A percentile compares a stretch with the other conserved stretches of the same genome.
These are phyloP conservation scores for Silurus asotus DNA, from an alignment of 2,113 vertebrate genomes.

Conservation along the genomic window DNA sequence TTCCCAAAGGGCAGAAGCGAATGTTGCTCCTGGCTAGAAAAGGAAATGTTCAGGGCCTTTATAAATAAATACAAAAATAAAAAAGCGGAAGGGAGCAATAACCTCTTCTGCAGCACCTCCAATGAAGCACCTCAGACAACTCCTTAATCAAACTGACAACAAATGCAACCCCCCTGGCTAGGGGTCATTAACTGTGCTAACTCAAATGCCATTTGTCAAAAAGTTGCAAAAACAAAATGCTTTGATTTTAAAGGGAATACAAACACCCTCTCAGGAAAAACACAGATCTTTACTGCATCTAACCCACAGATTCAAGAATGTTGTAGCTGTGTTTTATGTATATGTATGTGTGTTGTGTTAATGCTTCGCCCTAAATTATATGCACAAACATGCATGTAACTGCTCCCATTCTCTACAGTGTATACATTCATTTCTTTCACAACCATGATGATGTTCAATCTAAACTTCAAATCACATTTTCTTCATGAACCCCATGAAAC, in stretches of 20 bases:
- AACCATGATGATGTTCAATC: not conserved
- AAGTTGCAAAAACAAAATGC: not conserved
- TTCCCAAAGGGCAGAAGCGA: not conserved
- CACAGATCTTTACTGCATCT: not conserved
- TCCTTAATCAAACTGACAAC: slow-evolving; percentile 20
- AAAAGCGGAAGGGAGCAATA: not conserved
- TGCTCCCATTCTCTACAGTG: too few relatives aligned
- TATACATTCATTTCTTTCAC: not conserved
- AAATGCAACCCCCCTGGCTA: not conserved
- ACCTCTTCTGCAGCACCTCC: not conserved
- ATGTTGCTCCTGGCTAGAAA: not conserved
- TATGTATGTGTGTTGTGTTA: not conserved
- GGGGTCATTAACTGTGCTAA: not conserved
- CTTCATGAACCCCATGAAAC: not conserved
- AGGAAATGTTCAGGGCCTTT: not conserved
- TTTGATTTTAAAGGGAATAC: not conserved
- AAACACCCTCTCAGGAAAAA: not conserved
- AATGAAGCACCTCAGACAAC: not conserved
- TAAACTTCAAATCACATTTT: not conserved
- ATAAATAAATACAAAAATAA: not conserved
- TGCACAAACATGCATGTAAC: not conserved
- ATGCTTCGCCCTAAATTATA: not conserved
- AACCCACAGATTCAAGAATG: not conserved
- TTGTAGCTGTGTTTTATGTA: not conserved
- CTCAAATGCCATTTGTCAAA: not conserved